These are phyloP conservation scores for Drosophila kambysellisi DNA, from an alignment of 2,888 invertebrate genomes.

Conservation along the genomic window DNA sequence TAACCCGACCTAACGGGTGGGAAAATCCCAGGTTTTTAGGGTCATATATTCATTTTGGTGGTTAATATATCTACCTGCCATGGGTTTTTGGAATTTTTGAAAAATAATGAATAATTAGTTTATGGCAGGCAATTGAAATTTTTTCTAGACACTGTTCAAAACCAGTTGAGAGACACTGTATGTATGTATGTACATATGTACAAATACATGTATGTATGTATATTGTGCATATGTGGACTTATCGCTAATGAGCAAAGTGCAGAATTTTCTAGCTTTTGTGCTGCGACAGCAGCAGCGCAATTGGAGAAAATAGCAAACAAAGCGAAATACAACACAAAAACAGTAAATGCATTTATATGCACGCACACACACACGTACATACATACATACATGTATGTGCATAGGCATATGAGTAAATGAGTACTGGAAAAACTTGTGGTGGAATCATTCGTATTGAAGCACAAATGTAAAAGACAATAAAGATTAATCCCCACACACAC, in stretches of 20 bases:
- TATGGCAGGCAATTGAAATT: too few species aligned
- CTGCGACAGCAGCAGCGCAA: conserved; percentile 12
- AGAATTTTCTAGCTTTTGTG: conserved; percentile 19
- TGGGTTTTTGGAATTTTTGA: too few species aligned
- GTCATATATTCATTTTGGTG: too few species aligned
- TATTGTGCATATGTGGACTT: conserved; percentile 27
- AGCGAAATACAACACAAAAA: conserved; percentile 4
- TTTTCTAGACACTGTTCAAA: too few species aligned
- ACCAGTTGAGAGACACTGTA: too few species aligned
- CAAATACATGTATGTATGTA: too few species aligned
- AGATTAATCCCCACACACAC: conserved; percentile 1
- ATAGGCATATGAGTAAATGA: neutral
- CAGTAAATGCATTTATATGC: conserved; percentile 11
- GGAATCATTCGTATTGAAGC: conserved; percentile 21
- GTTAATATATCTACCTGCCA: too few species aligned
- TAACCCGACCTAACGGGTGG: too few species aligned
- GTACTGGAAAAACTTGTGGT: conserved; percentile 31
- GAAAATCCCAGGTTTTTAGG: too few species aligned
- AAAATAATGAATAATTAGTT: too few species aligned
- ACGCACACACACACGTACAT: neutral
- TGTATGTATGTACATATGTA: too few species aligned
- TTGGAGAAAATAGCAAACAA: conserved; percentile 17
- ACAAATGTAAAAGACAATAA: neutral
- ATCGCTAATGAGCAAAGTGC: conserved; percentile 55
- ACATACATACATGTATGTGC: neutral